Evolutionary conservation across 2,888 invertebrate species (phyloP).

Genomic region (Ctenicera cuprea): DNA sequence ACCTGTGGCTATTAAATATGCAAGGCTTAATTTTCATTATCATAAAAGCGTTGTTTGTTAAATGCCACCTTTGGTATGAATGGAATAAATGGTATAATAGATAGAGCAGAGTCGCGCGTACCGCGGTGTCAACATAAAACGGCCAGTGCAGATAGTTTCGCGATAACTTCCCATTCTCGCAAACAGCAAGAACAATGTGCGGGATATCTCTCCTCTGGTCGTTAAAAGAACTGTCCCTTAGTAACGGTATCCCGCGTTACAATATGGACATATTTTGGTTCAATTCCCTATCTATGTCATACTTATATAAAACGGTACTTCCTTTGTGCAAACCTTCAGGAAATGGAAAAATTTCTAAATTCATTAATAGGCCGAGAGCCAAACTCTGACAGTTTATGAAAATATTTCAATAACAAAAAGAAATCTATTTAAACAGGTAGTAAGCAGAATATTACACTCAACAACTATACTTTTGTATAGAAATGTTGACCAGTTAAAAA

Average conservation of each 20-base stretch:
- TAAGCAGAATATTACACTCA: no score
- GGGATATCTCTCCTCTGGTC: constrained; percentile 33
- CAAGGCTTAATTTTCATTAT: constrained; percentile 54
- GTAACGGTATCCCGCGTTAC: constrained; percentile 23
- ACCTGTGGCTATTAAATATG: constrained; percentile 35
- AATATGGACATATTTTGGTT: constrained; percentile 27
- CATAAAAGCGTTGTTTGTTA: constrained; percentile 46
- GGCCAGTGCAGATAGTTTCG: constrained; percentile 36
- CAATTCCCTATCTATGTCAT: constrained; percentile 24
- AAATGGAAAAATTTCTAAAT: background rate
- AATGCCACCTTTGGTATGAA: constrained; percentile 51
- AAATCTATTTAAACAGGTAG: no score
- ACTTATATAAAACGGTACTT: background rate
- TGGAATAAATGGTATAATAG: constrained; percentile 47
- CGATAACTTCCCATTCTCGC: constrained; percentile 38
- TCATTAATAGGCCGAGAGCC: no score
- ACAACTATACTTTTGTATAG: no score
- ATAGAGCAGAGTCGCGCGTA: constrained; percentile 22
- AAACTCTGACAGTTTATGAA: no score
- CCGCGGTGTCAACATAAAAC: constrained; percentile 47
- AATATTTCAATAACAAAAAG: no score
- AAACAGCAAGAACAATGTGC: constrained; percentile 34
- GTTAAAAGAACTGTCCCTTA: constrained; percentile 29
- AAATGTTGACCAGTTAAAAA: no score
- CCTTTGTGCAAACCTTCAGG: background rate